Conservation (phyloP, 2,113 vertebrate species). For the Colinus virginianus region DNA sequence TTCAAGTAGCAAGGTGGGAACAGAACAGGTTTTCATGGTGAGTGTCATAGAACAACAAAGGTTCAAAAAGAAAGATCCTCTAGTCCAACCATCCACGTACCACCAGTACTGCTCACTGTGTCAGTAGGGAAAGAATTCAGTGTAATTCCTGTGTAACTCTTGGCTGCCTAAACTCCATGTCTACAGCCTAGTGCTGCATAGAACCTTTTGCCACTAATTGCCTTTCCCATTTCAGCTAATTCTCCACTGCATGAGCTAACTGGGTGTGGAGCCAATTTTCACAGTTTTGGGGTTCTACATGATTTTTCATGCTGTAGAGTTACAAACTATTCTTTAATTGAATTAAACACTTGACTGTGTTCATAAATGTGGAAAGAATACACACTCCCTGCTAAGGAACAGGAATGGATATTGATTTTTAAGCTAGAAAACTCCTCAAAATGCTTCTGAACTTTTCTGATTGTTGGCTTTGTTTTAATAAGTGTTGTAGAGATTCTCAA, state of each 20-base stretch:
- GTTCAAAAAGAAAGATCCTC: no score
- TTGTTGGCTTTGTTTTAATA: not conserved
- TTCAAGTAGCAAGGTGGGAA: not conserved
- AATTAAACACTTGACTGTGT: slow-evolving; percentile 36
- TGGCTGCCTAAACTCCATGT: not conserved
- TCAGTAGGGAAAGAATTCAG: not conserved
- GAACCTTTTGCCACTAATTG: slow-evolving; percentile 38
- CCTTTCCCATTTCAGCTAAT: slow-evolving; percentile 9
- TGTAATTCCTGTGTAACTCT: not conserved
- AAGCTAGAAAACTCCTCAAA: not conserved
- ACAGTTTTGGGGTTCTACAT: not conserved
- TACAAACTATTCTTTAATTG: slow-evolving; percentile 3
- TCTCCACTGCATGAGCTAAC: slow-evolving; percentile 19
- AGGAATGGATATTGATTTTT: not conserved
- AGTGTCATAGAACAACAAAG: no score
- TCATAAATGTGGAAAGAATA: not conserved
- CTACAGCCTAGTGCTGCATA: slow-evolving; percentile 38
- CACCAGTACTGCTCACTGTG: no score
- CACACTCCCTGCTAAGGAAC: not conserved
- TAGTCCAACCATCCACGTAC: no score
- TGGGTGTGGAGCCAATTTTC: not conserved
- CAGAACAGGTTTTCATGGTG: not conserved
- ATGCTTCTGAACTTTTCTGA: not conserved
- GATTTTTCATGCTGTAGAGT: not conserved
- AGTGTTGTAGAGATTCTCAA: not conserved